These are phyloP conservation scores for Pantherophis guttatus DNA, from an alignment of 2,113 vertebrate genomes.

Conservation along the genomic window DNA sequence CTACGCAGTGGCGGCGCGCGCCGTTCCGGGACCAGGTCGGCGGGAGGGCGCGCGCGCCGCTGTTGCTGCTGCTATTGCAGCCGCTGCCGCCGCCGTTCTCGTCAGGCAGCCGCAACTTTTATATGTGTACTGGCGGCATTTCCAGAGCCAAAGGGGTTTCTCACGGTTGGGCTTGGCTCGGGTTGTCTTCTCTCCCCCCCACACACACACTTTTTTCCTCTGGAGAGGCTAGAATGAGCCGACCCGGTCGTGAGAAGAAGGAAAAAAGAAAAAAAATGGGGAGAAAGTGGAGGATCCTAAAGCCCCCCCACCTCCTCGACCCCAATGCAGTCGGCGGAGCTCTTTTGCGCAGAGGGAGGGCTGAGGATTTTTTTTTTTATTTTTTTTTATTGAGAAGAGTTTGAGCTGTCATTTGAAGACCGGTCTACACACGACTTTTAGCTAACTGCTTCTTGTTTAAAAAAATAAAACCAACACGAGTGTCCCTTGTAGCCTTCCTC, in stretches of 20 bases:
- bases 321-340: no score
- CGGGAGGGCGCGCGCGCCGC: background rate
- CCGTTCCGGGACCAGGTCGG: background rate
- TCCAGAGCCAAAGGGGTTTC: background rate
- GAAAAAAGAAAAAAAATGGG: no score
- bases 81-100: no score
- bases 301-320: accelerated
- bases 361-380: background rate
- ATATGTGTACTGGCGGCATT: background rate
- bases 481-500: background rate
- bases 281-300: background rate
- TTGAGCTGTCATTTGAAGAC: background rate
- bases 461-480: background rate
- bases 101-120: background rate
- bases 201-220: background rate
- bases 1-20: background rate
- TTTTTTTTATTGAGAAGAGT: background rate
- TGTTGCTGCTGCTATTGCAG: no score
- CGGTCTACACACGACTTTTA: no score
- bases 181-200: background rate
- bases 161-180: no score
- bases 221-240: background rate
- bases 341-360: background rate
- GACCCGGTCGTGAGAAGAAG: background rate
- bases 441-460: background rate